These are phyloP conservation scores for Anthopleura xanthogrammica DNA, from an alignment of 92 coral and sea anemone genomes.

Conservation along the genomic window DNA sequence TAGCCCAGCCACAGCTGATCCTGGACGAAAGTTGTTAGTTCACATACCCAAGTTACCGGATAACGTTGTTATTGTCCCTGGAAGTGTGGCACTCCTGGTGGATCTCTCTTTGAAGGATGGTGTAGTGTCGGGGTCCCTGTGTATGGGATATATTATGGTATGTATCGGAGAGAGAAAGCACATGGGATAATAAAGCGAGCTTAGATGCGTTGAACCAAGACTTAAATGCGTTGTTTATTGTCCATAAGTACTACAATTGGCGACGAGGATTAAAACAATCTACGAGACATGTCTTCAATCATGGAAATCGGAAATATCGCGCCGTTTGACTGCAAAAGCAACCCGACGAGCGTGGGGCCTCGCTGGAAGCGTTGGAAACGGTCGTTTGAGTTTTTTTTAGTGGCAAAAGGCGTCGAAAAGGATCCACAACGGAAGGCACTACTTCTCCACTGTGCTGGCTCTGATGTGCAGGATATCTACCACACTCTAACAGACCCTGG, in stretches of 20 bases:
- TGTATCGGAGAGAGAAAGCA: too few relatives aligned
- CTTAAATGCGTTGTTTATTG: too few relatives aligned
- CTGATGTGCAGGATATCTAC: slow-evolving; percentile 52
- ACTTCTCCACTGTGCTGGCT: slow-evolving; percentile 11
- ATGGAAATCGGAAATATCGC: slow-evolving; percentile 45
- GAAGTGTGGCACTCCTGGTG: too few relatives aligned
- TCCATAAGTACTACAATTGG: slow-evolving; percentile 18
- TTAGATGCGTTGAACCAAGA: too few relatives aligned
- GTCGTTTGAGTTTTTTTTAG: slow-evolving; percentile 46
- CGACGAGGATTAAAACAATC: slow-evolving; percentile 19
- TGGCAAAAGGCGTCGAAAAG: slow-evolving; percentile 35
- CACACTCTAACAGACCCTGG: slow-evolving; percentile 54
- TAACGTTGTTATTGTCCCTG: too few relatives aligned
- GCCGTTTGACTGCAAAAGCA: slow-evolving; percentile 51
- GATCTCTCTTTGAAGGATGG: too few relatives aligned
- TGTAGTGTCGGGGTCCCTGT: too few relatives aligned
- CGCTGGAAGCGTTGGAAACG: slow-evolving; percentile 34
- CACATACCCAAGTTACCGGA: too few relatives aligned
- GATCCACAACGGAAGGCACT: not conserved
- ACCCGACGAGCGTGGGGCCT: slow-evolving; percentile 46
- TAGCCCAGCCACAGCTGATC: too few relatives aligned
- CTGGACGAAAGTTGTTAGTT: too few relatives aligned
- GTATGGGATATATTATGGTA: too few relatives aligned
- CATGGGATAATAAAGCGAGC: too few relatives aligned
- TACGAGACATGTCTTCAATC: slow-evolving; percentile 17